Conservation (phyloP, 2,113 vertebrate genomes). For the Onychostruthus taczanowskii region DNA sequence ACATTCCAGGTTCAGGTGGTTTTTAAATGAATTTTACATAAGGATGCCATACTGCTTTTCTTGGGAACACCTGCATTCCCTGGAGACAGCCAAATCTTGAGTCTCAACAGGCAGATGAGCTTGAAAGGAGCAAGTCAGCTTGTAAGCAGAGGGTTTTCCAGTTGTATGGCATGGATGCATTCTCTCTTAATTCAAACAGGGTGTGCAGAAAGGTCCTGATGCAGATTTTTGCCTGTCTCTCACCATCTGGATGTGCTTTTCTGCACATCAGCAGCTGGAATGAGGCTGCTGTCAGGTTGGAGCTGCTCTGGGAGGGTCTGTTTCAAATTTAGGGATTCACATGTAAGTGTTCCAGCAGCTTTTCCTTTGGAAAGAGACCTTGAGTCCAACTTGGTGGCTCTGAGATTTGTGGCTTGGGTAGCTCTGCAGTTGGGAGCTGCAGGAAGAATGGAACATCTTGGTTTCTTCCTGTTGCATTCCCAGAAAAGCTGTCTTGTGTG, state of each 20-base stretch:
- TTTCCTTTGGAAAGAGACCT: background rate
- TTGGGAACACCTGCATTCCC: background rate
- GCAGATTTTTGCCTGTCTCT: background rate
- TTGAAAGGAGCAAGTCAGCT: background rate
- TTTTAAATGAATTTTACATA: background rate
- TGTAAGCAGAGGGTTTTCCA: background rate
- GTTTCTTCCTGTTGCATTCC: background rate
- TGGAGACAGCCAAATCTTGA: background rate
- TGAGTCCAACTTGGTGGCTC: accelerated
- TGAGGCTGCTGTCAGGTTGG: accelerated
- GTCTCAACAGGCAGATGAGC: background rate
- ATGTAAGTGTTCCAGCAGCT: background rate
- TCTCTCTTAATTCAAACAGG: background rate
- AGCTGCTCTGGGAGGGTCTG: background rate
- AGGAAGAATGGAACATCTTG: background rate
- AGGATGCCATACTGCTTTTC: accelerated
- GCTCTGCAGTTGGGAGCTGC: accelerated
- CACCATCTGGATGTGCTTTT: conserved; percentile 34
- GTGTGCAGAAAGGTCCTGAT: background rate
- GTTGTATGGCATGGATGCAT: background rate
- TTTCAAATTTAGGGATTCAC: background rate
- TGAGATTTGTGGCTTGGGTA: too few species aligned
- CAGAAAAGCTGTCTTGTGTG: background rate
- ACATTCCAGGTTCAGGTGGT: background rate
- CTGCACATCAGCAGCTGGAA: background rate